phyloP scores from a whole-genome alignment of 2,797 vertebrate genomes.

The Sebastes hubbsi region DNA sequence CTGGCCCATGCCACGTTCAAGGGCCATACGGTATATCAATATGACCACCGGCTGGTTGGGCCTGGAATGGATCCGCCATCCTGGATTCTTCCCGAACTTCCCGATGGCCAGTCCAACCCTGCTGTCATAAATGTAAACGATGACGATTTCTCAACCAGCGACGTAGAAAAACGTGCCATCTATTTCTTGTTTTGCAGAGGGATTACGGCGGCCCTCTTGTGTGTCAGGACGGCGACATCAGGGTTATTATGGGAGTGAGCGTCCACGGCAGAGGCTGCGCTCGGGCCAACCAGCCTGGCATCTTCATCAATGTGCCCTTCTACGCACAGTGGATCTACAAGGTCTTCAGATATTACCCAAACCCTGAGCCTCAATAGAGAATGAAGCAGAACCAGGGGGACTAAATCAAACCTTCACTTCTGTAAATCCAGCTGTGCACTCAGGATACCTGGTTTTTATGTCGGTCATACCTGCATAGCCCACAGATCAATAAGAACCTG shows the following conservation, averaged over 20 bases:
- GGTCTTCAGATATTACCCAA: conserved; percentile 84
- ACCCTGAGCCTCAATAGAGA: conserved; percentile 47
- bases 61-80: no score
- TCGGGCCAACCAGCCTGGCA: conserved; percentile 90
- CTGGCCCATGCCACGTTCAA: no score
- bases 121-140: conserved; percentile 7
- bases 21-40: no score
- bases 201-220: conserved; percentile 97
- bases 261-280: conserved; percentile 95
- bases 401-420: conserved; percentile 28
- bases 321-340: conserved; percentile 98
- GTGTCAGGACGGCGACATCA: conserved; percentile 92
- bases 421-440: conserved; percentile 30
- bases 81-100: no score
- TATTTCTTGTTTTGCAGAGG: conserved; percentile 77
- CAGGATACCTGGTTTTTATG: conserved; percentile 46
- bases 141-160: background rate
- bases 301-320: conserved; percentile 96
- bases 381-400: conserved; percentile 13
- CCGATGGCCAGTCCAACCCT: no score
- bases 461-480: conserved; percentile 17
- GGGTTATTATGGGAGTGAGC: conserved; percentile 93
- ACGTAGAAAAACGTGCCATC: conserved; percentile 2
- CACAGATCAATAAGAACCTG: conserved; percentile 16
- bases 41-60: no score